Conservation (phyloP, 2,888 invertebrate genomes). For the Hirtodrosophila trivittata region DNA sequence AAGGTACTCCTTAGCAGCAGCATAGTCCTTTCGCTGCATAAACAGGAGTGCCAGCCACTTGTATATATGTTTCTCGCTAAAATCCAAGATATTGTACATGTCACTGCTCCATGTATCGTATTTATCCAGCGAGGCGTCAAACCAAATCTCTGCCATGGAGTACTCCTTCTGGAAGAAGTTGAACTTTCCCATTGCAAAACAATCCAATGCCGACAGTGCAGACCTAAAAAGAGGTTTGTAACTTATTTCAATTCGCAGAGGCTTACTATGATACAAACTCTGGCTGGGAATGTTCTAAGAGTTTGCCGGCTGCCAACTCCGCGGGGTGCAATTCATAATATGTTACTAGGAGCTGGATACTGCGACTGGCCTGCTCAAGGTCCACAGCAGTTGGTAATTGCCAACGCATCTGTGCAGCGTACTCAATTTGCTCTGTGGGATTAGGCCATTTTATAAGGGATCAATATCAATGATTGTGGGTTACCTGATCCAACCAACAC, state of each 20-base stretch:
- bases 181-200: slow-evolving; percentile 35
- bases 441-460: not conserved
- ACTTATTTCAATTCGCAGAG: not conserved
- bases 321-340: slow-evolving; percentile 24
- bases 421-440: slow-evolving; percentile 5
- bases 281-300: no score
- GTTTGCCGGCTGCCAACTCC: slow-evolving; percentile 36
- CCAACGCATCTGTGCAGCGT: slow-evolving; percentile 14
- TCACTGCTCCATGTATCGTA: not conserved
- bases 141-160: slow-evolving; percentile 27
- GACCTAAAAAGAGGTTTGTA: slow-evolving; percentile 7
- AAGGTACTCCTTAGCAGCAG: slow-evolving; percentile 7
- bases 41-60: slow-evolving; percentile 8
- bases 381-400: slow-evolving; percentile 34
- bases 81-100: not conserved
- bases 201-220: slow-evolving; percentile 28
- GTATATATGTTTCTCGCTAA: slow-evolving; percentile 2
- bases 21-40: slow-evolving; percentile 5
- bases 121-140: slow-evolving; percentile 23
- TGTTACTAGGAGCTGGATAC: slow-evolving; percentile 23
- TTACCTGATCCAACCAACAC: slow-evolving; percentile 14
- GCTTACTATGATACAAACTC: slow-evolving; percentile 15
- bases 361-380: slow-evolving; percentile 27
- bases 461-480: no score
- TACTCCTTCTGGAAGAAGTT: slow-evolving; percentile 4